Conservation (phyloP, 2,113 vertebrate genomes). For the Microcebus murinus region DNA sequence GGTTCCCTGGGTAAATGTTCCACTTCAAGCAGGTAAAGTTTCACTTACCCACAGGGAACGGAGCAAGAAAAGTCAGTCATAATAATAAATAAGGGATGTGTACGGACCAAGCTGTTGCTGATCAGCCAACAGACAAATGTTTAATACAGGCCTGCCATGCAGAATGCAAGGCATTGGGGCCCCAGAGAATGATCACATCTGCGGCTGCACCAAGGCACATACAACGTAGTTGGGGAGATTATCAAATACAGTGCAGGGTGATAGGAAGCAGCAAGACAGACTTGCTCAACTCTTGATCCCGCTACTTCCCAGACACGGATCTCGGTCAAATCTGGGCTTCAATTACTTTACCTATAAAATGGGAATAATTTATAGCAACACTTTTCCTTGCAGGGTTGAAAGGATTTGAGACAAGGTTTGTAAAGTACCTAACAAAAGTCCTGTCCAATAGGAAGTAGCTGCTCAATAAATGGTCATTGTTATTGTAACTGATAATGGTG, state of each 20-base stretch:
- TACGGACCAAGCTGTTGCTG: not conserved
- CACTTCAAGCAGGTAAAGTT: not conserved
- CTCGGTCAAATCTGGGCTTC: not conserved
- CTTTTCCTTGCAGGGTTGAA: not conserved
- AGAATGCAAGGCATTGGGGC: not conserved
- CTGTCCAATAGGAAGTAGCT: not conserved
- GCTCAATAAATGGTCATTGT: not conserved
- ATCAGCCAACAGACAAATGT: not conserved
- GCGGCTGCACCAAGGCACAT: no score
- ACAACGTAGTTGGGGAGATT: not conserved
- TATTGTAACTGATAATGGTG: not conserved
- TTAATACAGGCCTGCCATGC: not conserved
- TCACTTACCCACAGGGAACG: not conserved
- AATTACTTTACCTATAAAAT: not conserved
- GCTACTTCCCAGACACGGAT: not conserved
- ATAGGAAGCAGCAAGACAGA: not conserved
- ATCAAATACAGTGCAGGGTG: not conserved
- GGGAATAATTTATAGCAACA: not conserved
- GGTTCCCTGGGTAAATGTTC: not conserved
- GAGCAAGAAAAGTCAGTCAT: not conserved
- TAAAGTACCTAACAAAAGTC: not conserved
- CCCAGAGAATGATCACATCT: not conserved
- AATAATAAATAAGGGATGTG: not conserved
- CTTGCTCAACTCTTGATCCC: not conserved
- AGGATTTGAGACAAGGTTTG: not conserved